Conservation (phyloP, 1,140 invertebrate genomes). For the Caenorhabditis brenneri region DNA sequence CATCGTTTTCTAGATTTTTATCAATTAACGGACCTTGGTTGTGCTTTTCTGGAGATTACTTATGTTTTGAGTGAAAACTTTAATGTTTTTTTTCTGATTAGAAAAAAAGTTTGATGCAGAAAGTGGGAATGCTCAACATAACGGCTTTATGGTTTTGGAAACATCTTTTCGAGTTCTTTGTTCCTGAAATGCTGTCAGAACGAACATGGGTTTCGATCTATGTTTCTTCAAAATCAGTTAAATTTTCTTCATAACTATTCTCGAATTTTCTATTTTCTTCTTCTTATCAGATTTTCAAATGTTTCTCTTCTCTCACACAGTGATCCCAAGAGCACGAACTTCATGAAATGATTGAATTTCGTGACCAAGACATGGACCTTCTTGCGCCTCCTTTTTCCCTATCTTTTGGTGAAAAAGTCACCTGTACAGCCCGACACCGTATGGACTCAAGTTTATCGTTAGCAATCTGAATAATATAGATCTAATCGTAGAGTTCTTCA, state of each 20-base stretch:
- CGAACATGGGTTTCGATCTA: too few species aligned
- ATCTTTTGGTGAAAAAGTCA: neutral
- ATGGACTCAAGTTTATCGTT: neutral
- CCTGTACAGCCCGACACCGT: neutral
- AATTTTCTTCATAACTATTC: too few species aligned
- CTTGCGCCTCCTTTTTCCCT: neutral
- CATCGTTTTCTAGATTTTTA: neutral
- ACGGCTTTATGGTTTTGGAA: too few species aligned
- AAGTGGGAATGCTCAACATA: too few species aligned
- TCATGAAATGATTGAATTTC: slow-evolving; percentile 18
- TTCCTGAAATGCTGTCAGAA: too few species aligned
- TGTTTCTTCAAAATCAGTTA: too few species aligned
- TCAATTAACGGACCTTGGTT: neutral
- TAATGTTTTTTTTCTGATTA: neutral
- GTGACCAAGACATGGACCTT: neutral
- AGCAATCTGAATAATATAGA: too few species aligned
- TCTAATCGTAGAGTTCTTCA: too few species aligned
- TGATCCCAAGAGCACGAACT: neutral
- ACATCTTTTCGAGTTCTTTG: too few species aligned
- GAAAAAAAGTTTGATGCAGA: too few species aligned
- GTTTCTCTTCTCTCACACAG: neutral
- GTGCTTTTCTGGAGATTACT: neutral
- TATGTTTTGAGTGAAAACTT: neutral
- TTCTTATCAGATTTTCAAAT: neutral
- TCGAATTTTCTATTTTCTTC: too few species aligned